A percentile compares a stretch with the other conserved stretches of the same genome.
Evolutionary conservation across 1,140 invertebrate genomes (phyloP).

Genomic region (Drosophila truncata): DNA sequence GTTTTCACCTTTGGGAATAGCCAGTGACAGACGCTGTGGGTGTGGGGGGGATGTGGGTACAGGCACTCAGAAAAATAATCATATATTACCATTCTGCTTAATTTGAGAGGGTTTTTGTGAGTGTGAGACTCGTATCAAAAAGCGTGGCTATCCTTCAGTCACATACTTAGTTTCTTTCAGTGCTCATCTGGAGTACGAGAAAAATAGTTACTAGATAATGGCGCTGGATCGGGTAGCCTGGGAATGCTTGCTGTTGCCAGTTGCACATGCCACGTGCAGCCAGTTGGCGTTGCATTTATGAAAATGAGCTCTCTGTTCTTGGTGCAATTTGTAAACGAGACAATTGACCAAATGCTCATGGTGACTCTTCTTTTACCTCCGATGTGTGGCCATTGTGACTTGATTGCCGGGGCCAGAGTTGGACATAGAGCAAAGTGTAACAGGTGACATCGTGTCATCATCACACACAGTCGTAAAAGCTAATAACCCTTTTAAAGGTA

Average conservation of each 20-base stretch:
- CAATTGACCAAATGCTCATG: slow-evolving; percentile 73
- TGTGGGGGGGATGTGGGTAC: slow-evolving; percentile 3
- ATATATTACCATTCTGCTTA: too few relatives aligned
- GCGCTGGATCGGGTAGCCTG: slow-evolving; percentile 12
- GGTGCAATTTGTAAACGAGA: slow-evolving; percentile 78
- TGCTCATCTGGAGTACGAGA: neutral
- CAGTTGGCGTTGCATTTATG: slow-evolving; percentile 69
- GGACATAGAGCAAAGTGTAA: slow-evolving; percentile 18
- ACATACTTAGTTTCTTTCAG: too few relatives aligned
- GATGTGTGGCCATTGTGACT: slow-evolving; percentile 32
- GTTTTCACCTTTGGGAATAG: slow-evolving; percentile 82
- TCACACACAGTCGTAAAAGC: slow-evolving; percentile 6
- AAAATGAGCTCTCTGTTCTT: slow-evolving; percentile 72
- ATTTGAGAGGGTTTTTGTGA: neutral
- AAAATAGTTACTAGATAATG: slow-evolving; percentile 47
- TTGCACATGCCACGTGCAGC: slow-evolving; percentile 36
- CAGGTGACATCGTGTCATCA: slow-evolving; percentile 32
- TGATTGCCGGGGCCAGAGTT: slow-evolving; percentile 51
- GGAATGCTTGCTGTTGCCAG: slow-evolving; percentile 19
- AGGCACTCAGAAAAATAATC: neutral
- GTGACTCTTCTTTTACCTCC: slow-evolving; percentile 15
- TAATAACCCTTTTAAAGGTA: neutral
- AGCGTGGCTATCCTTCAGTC: too few relatives aligned
- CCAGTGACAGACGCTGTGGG: slow-evolving; percentile 71
- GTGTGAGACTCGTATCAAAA: too few relatives aligned